Evolutionary conservation across 1,140 invertebrate species (phyloP).

Genomic region (Pseudoatta argentina): DNA sequence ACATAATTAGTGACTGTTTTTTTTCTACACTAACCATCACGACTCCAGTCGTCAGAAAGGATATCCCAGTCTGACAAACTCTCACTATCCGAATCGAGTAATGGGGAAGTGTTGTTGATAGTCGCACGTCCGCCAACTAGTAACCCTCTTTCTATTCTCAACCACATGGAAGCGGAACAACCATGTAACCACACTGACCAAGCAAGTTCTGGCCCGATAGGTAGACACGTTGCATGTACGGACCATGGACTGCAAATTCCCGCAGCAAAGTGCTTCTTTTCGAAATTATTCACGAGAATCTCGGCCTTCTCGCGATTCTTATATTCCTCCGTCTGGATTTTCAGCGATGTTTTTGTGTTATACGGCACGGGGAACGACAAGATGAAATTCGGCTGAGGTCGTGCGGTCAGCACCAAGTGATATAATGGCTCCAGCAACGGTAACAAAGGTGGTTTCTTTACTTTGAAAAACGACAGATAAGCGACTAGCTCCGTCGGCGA

Average conservation of each 20-base stretch:
- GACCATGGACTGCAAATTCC: conserved; percentile 87
- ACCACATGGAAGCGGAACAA: conserved; percentile 87
- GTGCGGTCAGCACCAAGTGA: conserved; percentile 84
- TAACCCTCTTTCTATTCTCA: conserved; percentile 84
- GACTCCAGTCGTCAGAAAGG: conserved; percentile 85
- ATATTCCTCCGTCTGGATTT: conserved; percentile 66
- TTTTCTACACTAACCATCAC: conserved; percentile 78
- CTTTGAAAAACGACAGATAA: conserved; percentile 88
- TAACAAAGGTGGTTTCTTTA: conserved; percentile 85
- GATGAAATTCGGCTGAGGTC: conserved; percentile 87
- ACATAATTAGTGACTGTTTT: conserved; percentile 1
- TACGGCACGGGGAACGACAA: conserved; percentile 86
- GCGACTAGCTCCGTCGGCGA: conserved; percentile 86
- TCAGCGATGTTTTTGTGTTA: conserved; percentile 39
- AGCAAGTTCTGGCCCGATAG: conserved; percentile 85
- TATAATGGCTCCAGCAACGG: conserved; percentile 86
- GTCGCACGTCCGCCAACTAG: conserved; percentile 69
- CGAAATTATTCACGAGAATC: conserved; percentile 81
- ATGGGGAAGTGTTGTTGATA: conserved; percentile 61
- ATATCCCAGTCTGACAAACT: conserved; percentile 85
- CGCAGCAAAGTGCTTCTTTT: conserved; percentile 78
- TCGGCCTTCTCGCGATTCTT: conserved; percentile 81
- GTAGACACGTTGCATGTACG: conserved; percentile 85
- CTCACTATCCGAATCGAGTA: conserved; percentile 80
- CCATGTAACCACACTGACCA: conserved; percentile 89